Evolutionary conservation across 2,888 invertebrate species (phyloP).

Genomic region (Drosophila imparisetae): DNA sequence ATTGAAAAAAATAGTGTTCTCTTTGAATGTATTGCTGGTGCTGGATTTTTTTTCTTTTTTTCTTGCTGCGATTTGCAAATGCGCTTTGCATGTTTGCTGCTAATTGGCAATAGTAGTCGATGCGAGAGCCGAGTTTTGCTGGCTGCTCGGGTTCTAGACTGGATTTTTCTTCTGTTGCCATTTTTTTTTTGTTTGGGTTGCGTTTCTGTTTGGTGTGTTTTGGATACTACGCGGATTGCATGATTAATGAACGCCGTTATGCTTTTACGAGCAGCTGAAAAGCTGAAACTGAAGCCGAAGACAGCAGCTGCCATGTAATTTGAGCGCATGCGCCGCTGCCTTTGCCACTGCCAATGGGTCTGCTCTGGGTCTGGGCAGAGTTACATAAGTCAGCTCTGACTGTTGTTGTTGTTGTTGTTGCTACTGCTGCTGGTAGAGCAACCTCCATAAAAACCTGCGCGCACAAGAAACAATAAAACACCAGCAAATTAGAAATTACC

Average conservation of each 20-base stretch:
- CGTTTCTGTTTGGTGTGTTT: constrained; percentile 38
- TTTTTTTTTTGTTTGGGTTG: constrained; percentile 43
- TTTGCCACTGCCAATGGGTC: constrained; percentile 41
- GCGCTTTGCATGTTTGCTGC: constrained; percentile 79
- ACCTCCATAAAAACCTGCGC: constrained; percentile 61
- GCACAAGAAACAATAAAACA: constrained; percentile 77
- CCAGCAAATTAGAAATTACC: constrained; percentile 79
- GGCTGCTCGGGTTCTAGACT: background rate
- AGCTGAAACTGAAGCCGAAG: constrained; percentile 21
- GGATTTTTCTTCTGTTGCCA: constrained; percentile 30
- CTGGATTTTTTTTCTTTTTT: background rate
- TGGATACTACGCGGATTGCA: constrained; percentile 58
- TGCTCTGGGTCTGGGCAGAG: constrained; percentile 47
- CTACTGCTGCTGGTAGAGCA: constrained; percentile 14
- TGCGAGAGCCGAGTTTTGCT: constrained; percentile 15
- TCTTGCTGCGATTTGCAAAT: constrained; percentile 60
- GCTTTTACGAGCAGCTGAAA: constrained; percentile 69
- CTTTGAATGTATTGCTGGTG: constrained; percentile 1
- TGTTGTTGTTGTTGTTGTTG: background rate
- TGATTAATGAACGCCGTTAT: constrained; percentile 80
- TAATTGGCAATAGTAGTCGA: constrained; percentile 80
- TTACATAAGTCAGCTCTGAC: constrained; percentile 30
- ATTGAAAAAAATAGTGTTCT: background rate
- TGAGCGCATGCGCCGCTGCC: constrained; percentile 71
- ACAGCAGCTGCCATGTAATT: constrained; percentile 67